These are phyloP conservation scores for Scolopax mira DNA, from an alignment of 2,113 vertebrate species.

Conservation along the genomic window DNA sequence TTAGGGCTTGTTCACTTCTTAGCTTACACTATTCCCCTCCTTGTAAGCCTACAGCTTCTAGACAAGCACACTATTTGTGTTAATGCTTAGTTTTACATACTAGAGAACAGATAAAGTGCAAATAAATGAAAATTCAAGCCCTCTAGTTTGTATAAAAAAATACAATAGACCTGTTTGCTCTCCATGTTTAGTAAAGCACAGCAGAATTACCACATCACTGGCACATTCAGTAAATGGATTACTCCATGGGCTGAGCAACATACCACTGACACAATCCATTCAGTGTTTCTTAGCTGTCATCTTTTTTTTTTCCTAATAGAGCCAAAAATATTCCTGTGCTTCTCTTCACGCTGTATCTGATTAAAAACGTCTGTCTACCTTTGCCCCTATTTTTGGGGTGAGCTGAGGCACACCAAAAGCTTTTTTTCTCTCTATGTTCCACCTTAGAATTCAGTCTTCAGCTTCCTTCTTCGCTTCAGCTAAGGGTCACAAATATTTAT, in stretches of 20 bases:
- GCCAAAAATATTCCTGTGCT: background rate
- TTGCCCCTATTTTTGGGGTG: background rate
- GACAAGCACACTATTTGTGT: background rate
- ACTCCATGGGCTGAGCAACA: background rate
- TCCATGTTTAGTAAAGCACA: background rate
- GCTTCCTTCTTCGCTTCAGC: background rate
- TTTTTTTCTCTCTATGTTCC: background rate
- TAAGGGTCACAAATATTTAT: background rate
- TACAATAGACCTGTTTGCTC: background rate
- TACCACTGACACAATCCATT: accelerated
- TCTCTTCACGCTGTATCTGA: background rate
- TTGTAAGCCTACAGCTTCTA: background rate
- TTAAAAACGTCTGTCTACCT: background rate
- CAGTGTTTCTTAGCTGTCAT: background rate
- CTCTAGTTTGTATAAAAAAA: background rate
- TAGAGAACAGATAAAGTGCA: background rate
- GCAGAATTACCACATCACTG: background rate
- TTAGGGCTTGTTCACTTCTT: background rate
- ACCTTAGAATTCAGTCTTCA: background rate
- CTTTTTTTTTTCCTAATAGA: background rate
- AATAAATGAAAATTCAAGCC: background rate
- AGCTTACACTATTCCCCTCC: background rate
- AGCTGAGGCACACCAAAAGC: background rate
- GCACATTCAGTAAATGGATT: background rate
- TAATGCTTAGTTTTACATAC: background rate